Percentiles rank a stretch among this genome's conserved stretches.
These are phyloP conservation scores for Tolypeutes matacus DNA, from an alignment of 2,797 vertebrate species.

Conservation along the genomic window DNA sequence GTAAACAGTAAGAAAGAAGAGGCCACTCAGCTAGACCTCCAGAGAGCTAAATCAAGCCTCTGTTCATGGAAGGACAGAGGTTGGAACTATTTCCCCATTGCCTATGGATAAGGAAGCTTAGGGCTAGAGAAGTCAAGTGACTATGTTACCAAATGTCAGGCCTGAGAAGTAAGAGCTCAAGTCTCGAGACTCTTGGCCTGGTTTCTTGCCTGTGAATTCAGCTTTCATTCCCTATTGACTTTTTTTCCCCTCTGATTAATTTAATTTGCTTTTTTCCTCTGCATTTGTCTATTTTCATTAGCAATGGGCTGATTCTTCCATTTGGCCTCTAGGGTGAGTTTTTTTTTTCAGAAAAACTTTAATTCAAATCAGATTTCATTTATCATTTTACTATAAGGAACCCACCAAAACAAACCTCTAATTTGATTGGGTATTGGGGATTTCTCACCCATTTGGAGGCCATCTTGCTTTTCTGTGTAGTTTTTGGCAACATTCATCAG, in stretches of 20 bases:
- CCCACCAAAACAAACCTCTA: conserved; percentile 1
- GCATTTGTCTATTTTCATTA: not conserved
- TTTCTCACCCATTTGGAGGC: not conserved
- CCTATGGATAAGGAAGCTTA: not conserved
- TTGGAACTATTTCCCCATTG: not conserved
- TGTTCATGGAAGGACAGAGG: not conserved
- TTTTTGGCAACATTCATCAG: not conserved
- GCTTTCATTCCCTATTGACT: not conserved
- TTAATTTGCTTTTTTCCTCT: conserved; percentile 40
- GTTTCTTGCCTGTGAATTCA: conserved; percentile 28
- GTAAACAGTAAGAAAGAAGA: not conserved
- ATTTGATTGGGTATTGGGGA: not conserved
- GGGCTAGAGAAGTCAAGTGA: not conserved
- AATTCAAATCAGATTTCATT: not conserved
- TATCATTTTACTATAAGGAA: not conserved
- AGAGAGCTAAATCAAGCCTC: not conserved
- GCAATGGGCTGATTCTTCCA: not conserved
- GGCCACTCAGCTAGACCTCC: not conserved
- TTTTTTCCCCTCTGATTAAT: not conserved
- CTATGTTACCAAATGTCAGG: not conserved
- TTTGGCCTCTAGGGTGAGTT: not conserved
- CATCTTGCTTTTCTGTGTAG: not conserved
- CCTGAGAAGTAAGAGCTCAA: not conserved
- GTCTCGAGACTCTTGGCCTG: not conserved
- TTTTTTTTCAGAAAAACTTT: not conserved